Evolutionary conservation across 2,888 invertebrate genomes (phyloP), one percentile per base, ranked within the genome.

Genomic region (Hyalella azteca): DNA sequence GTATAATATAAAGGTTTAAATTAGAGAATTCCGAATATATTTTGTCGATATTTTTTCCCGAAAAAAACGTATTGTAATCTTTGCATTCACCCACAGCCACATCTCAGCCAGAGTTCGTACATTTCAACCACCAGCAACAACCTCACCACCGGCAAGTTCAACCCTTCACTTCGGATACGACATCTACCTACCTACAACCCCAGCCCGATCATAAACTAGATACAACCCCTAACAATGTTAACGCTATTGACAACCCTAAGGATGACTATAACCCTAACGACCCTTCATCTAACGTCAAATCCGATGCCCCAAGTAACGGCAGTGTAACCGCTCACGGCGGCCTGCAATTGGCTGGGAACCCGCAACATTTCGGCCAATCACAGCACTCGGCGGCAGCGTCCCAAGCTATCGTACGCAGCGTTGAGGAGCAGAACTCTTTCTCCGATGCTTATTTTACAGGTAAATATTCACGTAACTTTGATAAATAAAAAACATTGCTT

Each of bases 251-350:
- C 7, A 29, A 36, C 36, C 66, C 36, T 2, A 66, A 66, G 26
- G 22, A 22, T 26, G 40, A 41, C 15, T 75, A 75, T 26, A 75
- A 75, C 45, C 75, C 75, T 5, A 75, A 75, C 75, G 75, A 75
- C 40, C 75, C 75, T 45, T 75, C 75, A 5, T 75, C 75, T 19
- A 75, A 41, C n/a, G 22, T 41, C 1, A 73, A 73, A 4, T 39
- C n/a, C 22, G 73, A 32, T 32, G 3, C n/a, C 9, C 22, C 19
- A 7, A 15, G 36, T 7, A 66, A 66, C 36, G 13, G 13, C 45
- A 29, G 41, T 11, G 75, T 29, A 3, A 11, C 75, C n/a, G 75
- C 45, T 5, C 29, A 22, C 22, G 41, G 41, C 45, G 75, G 45
- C 29, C n/a, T n/a, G 40, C 75, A 75, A 39, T 9, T 75, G 40